Conservation (phyloP, 2,797 vertebrate genomes). For the Rhinella marina region DNA sequence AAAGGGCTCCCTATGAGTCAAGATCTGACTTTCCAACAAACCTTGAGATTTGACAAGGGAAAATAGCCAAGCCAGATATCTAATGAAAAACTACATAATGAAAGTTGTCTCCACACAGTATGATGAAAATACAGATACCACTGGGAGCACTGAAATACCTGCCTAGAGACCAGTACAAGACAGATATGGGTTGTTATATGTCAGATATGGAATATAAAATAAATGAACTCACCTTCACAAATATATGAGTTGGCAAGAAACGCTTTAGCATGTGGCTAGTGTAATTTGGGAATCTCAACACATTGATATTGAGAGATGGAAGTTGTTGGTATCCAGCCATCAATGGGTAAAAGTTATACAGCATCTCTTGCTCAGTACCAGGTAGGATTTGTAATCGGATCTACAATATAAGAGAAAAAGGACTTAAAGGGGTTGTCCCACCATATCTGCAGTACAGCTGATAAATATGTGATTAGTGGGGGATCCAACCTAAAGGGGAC, state of each 20-base stretch:
- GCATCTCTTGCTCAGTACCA: slow-evolving; percentile 88
- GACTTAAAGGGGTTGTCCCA: too few relatives aligned
- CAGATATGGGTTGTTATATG: neutral
- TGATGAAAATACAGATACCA: neutral
- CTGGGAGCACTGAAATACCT: neutral
- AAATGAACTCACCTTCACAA: slow-evolving; percentile 86
- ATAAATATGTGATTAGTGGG: too few relatives aligned
- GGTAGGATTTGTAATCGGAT: slow-evolving; percentile 93
- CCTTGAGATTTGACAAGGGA: too few relatives aligned
- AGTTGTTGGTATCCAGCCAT: slow-evolving; percentile 97
- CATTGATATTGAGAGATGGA: slow-evolving; percentile 87
- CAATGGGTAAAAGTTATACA: slow-evolving; percentile 96
- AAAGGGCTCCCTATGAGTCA: too few relatives aligned
- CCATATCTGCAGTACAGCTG: too few relatives aligned
- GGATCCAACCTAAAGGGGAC: too few relatives aligned
- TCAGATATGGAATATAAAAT: neutral
- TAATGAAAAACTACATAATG: too few relatives aligned
- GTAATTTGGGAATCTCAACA: slow-evolving; percentile 84
- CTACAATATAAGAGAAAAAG: slow-evolving; percentile 68
- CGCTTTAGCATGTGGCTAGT: slow-evolving; percentile 84
- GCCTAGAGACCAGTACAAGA: neutral
- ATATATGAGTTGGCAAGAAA: slow-evolving; percentile 92
- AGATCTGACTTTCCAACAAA: too few relatives aligned
- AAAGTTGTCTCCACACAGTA: neutral
- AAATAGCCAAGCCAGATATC: neutral